Conservation (phyloP, 2,113 vertebrate species). For the Sterna hirundo region DNA sequence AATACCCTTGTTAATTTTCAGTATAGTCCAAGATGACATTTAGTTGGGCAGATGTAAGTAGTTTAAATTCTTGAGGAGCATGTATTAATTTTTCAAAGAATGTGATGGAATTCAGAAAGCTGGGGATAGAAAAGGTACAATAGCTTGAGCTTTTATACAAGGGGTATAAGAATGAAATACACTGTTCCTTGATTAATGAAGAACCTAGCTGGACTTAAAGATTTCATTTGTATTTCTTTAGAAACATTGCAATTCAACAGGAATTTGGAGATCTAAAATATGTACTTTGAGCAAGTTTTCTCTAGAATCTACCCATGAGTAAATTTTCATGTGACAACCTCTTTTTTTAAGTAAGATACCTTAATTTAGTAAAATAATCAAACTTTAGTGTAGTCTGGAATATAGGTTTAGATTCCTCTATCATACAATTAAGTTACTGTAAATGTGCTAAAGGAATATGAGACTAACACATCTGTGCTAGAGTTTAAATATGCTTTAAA, state of each 20-base stretch:
- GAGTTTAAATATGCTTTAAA: background rate
- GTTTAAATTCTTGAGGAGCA: background rate
- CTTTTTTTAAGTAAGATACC: background rate
- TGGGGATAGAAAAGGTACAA: background rate
- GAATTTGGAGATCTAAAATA: background rate
- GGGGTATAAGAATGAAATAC: background rate
- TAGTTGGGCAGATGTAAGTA: background rate
- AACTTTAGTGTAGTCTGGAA: background rate
- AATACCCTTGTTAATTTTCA: background rate
- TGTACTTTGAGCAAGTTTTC: background rate
- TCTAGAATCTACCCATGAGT: background rate
- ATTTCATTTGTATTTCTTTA: background rate
- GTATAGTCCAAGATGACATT: background rate
- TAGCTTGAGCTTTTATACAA: background rate
- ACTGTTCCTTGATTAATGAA: background rate
- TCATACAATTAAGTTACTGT: background rate
- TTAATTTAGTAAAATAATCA: background rate
- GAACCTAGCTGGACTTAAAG: background rate
- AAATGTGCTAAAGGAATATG: background rate
- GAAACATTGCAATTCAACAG: background rate
- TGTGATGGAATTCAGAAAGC: background rate
- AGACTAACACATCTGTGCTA: background rate
- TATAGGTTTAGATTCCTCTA: background rate
- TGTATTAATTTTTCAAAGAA: background rate
- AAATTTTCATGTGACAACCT: background rate